Evolutionary conservation across 2,113 vertebrate species (phyloP).

Genomic region (Elachura formosa): DNA sequence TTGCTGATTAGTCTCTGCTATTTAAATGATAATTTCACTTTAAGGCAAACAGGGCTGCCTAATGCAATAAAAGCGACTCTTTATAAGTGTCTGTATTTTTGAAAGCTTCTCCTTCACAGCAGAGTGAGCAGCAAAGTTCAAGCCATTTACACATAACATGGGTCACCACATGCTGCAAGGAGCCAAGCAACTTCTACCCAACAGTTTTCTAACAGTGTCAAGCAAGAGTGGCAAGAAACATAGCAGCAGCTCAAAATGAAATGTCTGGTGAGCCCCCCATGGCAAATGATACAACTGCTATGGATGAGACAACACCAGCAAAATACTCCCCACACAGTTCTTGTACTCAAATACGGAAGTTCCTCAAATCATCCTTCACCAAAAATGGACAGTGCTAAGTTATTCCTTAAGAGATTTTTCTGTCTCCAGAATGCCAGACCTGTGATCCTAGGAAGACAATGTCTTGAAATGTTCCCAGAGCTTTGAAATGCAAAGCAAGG

Average conservation of each 20-base stretch:
- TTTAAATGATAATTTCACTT: slow-evolving; percentile 52
- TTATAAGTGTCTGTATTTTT: neutral
- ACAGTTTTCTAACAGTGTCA: neutral
- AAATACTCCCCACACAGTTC: neutral
- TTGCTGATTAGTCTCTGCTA: slow-evolving; percentile 13
- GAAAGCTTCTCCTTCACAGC: slow-evolving; percentile 41
- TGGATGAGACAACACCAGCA: neutral
- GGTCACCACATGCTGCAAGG: neutral
- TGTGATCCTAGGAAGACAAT: neutral
- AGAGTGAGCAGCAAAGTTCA: neutral
- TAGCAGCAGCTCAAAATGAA: neutral
- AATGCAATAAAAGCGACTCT: neutral
- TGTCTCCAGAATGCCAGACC: neutral
- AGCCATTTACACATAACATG: slow-evolving; percentile 6
- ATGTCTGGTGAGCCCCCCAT: neutral
- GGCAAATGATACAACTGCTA: neutral
- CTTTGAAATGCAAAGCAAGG: slow-evolving; percentile 59
- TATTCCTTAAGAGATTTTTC: neutral
- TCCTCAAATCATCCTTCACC: neutral
- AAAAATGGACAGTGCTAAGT: neutral
- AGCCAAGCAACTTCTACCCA: neutral
- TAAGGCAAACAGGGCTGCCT: slow-evolving; percentile 7
- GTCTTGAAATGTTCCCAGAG: neutral
- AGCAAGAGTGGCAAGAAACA: neutral
- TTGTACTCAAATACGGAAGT: neutral